Evolutionary conservation across 2,113 vertebrate genomes (phyloP).

Genomic region (Indri indri): DNA sequence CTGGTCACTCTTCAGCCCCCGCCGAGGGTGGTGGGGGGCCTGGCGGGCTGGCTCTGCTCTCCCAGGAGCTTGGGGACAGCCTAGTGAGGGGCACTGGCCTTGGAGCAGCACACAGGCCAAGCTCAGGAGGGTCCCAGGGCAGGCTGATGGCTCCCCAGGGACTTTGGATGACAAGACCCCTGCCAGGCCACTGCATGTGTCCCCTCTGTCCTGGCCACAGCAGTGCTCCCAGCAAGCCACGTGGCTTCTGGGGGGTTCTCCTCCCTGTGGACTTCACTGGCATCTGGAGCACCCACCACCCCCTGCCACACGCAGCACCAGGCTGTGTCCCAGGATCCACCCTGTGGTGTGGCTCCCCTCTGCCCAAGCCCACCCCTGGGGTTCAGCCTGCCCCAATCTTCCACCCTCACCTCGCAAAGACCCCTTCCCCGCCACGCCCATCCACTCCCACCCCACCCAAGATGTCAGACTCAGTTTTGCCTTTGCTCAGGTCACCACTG

Average conservation of each 20-base stretch:
- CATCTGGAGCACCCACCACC: not conserved
- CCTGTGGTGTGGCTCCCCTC: not conserved
- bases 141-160: no score
- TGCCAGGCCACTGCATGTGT: no score
- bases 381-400: no score
- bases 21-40: no score
- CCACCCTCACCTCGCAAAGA: not conserved
- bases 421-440: not conserved
- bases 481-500: not conserved
- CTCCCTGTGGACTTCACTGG: rapidly evolving
- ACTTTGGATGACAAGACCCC: no score
- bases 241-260: rapidly evolving
- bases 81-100: not conserved
- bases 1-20: not conserved
- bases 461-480: not conserved
- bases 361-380: no score
- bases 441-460: not conserved
- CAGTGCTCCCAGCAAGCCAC: not conserved
- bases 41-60: no score
- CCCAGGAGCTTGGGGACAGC: not conserved
- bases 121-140: no score
- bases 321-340: no score
- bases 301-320: no score
- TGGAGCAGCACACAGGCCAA: not conserved
- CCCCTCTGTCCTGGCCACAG: not conserved